A percentile compares a stretch with the other conserved stretches of the same genome.
These are phyloP conservation scores for Perodicticus potto DNA, from an alignment of 2,797 vertebrate species.

Conservation along the genomic window DNA sequence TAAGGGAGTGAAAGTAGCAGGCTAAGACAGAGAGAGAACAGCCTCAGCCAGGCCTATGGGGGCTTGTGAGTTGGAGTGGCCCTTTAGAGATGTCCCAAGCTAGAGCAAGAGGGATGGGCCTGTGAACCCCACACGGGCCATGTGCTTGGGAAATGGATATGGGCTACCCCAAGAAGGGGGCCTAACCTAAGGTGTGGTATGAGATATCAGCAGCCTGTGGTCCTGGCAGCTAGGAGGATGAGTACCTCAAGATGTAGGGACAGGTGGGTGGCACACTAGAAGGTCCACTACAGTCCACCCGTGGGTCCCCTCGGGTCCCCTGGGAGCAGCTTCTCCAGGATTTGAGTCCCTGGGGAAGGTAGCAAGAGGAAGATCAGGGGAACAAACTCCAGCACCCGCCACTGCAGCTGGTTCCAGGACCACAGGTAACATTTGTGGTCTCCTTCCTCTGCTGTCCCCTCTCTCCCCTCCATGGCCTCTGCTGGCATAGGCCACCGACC, in stretches of 20 bases:
- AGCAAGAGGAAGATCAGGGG: neutral
- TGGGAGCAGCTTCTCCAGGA: neutral
- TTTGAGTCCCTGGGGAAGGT: neutral
- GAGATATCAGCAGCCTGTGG: neutral
- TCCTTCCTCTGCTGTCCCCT: neutral
- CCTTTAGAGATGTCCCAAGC: neutral
- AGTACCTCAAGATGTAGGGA: neutral
- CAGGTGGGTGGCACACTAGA: too few relatives aligned
- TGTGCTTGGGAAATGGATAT: too few relatives aligned
- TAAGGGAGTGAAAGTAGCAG: too few relatives aligned
- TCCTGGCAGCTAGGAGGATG: neutral
- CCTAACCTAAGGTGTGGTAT: too few relatives aligned
- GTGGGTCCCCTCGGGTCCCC: rapidly evolving
- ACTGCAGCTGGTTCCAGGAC: neutral
- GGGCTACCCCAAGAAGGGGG: neutral
- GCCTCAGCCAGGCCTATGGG: neutral
- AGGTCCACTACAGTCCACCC: neutral
- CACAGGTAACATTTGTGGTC: neutral
- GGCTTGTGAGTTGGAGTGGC: neutral
- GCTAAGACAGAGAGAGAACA: neutral
- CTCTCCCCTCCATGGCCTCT: neutral
- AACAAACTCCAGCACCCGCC: neutral
- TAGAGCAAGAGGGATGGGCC: neutral
- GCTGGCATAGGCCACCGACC: neutral
- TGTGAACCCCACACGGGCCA: too few relatives aligned